These are phyloP conservation scores for Darevskia mixta DNA, from an alignment of 2,797 vertebrate genomes.

Conservation along the genomic window DNA sequence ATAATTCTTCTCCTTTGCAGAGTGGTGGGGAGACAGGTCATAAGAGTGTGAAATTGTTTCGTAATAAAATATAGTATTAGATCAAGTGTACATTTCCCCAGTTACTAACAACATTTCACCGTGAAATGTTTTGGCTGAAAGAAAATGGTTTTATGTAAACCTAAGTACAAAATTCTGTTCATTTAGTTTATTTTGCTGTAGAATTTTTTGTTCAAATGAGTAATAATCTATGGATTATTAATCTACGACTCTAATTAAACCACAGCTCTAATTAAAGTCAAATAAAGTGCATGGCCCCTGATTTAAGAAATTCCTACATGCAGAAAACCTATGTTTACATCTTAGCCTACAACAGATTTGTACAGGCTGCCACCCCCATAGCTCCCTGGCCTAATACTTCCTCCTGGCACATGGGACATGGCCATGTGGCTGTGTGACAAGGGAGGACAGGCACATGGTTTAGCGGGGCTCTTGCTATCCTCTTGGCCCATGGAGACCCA, in stretches of 20 bases:
- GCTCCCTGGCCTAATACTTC: not conserved
- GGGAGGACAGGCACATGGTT: too few relatives aligned
- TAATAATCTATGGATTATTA: not conserved
- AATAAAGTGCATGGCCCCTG: not conserved
- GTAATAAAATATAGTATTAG: not conserved
- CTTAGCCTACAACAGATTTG: not conserved
- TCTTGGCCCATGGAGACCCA: too few relatives aligned
- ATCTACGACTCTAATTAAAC: not conserved
- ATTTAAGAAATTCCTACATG: not conserved
- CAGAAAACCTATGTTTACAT: not conserved
- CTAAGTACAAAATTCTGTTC: not conserved
- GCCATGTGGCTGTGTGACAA: too few relatives aligned
- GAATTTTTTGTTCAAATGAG: not conserved
- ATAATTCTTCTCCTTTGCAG: not conserved
- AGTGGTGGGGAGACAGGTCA: not conserved
- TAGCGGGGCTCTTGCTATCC: too few relatives aligned
- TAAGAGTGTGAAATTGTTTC: not conserved
- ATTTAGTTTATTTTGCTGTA: conserved; percentile 1
- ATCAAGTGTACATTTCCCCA: not conserved
- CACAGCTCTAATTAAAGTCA: not conserved
- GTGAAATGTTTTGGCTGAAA: not conserved
- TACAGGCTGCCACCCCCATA: not conserved
- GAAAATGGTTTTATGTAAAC: not conserved
- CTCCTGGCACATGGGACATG: not conserved
- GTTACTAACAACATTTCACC: not conserved